Evolutionary conservation across 2,113 vertebrate genomes (phyloP).

Genomic region (Coptodon rendalli): DNA sequence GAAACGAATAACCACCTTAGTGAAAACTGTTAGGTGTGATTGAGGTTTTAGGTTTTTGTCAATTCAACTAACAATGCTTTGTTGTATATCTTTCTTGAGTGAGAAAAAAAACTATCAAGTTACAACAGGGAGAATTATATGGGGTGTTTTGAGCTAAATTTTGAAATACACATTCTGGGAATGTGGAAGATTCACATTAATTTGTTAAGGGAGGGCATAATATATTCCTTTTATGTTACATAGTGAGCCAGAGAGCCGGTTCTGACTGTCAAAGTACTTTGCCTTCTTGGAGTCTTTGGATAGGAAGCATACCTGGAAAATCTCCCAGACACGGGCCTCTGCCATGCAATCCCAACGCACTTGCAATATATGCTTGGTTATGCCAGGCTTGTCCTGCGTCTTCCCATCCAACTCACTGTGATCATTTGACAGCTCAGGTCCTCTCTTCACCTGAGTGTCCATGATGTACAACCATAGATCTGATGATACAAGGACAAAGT

Average conservation of each 20-base stretch:
- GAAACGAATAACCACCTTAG: background rate
- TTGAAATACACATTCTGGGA: background rate
- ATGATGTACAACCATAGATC: background rate
- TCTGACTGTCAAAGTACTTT: background rate
- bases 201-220: background rate
- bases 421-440: background rate
- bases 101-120: background rate
- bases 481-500: background rate
- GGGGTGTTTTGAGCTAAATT: background rate
- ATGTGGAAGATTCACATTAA: background rate
- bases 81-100: background rate
- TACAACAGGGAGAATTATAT: background rate
- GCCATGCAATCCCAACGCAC: background rate
- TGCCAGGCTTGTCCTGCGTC: background rate
- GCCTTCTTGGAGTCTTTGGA: background rate
- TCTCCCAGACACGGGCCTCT: background rate
- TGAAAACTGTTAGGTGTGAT: background rate
- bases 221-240: background rate
- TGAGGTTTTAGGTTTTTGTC: background rate
- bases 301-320: background rate
- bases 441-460: background rate
- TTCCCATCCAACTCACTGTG: background rate
- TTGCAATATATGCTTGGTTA: background rate
- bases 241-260: background rate
- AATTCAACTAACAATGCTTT: background rate